Conservation (phyloP, 2,888 invertebrate species). For the Drosophila buzzatii region DNA sequence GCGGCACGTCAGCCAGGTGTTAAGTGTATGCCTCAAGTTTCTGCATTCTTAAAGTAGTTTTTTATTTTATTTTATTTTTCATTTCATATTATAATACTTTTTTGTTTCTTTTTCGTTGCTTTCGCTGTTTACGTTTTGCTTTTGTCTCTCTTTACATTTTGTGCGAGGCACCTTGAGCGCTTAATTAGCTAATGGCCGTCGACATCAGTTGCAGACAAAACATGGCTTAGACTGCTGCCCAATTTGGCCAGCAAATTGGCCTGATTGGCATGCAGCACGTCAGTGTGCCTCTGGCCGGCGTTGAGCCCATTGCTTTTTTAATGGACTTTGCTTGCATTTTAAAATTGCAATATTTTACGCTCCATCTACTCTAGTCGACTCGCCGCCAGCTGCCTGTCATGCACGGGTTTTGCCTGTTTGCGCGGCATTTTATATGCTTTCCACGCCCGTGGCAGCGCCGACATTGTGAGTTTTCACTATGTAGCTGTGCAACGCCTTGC, state of each 20-base stretch:
- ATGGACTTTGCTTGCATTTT: slow-evolving; percentile 39
- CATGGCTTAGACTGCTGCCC: slow-evolving; percentile 45
- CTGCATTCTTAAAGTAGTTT: slow-evolving; percentile 17
- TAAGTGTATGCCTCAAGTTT: slow-evolving; percentile 17
- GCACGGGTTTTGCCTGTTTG: neutral
- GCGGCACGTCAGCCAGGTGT: slow-evolving; percentile 16
- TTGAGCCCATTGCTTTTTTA: slow-evolving; percentile 28
- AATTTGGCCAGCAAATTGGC: slow-evolving; percentile 57
- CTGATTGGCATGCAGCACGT: slow-evolving; percentile 59
- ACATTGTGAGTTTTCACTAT: neutral
- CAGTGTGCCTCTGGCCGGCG: slow-evolving; percentile 27
- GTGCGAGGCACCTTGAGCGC: slow-evolving; percentile 34
- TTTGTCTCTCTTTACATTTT: slow-evolving; percentile 38
- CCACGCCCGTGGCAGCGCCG: slow-evolving; percentile 1
- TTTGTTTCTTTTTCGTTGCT: slow-evolving; percentile 8
- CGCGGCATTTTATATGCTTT: slow-evolving; percentile 33
- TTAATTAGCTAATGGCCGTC: slow-evolving; percentile 71
- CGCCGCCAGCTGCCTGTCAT: neutral
- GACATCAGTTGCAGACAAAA: slow-evolving; percentile 33
- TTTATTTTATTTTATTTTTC: neutral
- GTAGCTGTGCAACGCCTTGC: neutral
- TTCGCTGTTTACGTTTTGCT: slow-evolving; percentile 12
- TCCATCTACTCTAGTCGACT: neutral
- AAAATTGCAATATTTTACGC: slow-evolving; percentile 40
- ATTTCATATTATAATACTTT: slow-evolving; percentile 1